Evolutionary conservation across 30 jellyfish, hydroid and myxozoan genomes (phyloP).

Genomic region (Hydra vulgaris): DNA sequence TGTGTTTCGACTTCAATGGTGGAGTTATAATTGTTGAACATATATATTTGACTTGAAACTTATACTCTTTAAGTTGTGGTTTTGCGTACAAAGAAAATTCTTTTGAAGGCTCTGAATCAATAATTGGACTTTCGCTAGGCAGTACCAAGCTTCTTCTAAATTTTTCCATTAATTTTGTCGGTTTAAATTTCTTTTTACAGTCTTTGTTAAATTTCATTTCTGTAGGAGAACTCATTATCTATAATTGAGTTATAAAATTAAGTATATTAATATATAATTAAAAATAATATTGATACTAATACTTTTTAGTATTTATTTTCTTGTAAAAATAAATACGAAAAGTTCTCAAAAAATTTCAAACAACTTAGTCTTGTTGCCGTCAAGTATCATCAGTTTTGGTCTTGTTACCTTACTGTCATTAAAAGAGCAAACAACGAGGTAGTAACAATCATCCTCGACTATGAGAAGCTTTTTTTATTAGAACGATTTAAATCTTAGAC

Average conservation of each 20-base stretch:
- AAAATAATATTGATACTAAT: too few species aligned
- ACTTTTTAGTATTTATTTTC: too few species aligned
- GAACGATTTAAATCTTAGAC: too few species aligned
- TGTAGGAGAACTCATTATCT: not conserved
- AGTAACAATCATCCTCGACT: too few species aligned
- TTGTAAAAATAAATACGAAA: too few species aligned
- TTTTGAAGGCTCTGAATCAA: not conserved
- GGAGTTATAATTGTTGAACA: conserved; percentile 86
- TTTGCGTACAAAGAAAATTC: not conserved
- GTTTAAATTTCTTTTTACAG: not conserved
- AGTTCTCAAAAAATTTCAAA: too few species aligned
- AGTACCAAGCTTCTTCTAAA: not conserved
- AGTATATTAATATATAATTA: not conserved
- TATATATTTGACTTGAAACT: conserved; percentile 43
- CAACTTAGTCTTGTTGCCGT: too few species aligned
- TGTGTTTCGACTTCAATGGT: conserved; percentile 77
- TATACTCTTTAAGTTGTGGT: conserved; percentile 17
- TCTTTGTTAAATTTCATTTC: not conserved
- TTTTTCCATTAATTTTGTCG: not conserved
- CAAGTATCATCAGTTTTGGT: too few species aligned
- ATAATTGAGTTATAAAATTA: too few species aligned
- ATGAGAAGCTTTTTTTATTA: too few species aligned
- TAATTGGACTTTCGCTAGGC: not conserved
- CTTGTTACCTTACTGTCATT: too few species aligned
- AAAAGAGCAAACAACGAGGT: too few species aligned